Evolutionary conservation across 2,113 vertebrate genomes (phyloP).

Genomic region (Myiagra hebetior): DNA sequence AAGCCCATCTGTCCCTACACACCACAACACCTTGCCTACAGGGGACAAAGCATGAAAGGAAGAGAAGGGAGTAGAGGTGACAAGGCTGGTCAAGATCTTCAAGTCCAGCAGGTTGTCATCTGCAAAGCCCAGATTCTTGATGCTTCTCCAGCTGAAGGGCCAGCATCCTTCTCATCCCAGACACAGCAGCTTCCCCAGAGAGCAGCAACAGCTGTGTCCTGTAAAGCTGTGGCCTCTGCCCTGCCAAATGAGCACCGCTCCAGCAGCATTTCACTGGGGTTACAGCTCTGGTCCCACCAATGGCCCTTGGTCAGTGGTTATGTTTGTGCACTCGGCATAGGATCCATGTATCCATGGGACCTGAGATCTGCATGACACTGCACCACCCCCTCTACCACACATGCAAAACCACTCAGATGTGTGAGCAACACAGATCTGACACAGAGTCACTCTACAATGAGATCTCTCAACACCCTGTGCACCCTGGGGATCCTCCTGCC

Average conservation of each 20-base stretch:
- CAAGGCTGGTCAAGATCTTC: not conserved
- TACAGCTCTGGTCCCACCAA: not conserved
- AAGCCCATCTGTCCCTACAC: not conserved
- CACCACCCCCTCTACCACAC: not conserved
- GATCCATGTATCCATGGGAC: not conserved
- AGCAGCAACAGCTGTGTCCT: not conserved
- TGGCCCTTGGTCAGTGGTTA: not conserved
- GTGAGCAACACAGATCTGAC: not conserved
- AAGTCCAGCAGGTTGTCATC: not conserved
- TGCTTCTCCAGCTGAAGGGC: not conserved
- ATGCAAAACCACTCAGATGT: not conserved
- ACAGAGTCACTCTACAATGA: not conserved
- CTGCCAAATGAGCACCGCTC: fast-evolving
- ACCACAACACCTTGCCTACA: not conserved
- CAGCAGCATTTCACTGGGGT: not conserved
- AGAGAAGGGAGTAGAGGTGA: not conserved
- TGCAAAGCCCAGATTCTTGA: not conserved
- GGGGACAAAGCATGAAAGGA: not conserved
- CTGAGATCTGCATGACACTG: not conserved
- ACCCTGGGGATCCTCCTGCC: not conserved
- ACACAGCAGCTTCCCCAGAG: not conserved
- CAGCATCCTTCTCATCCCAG: not conserved
- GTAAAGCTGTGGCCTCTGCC: not conserved
- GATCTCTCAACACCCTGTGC: not conserved
- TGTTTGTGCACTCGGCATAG: not conserved